Percentiles rank a stretch among this genome's conserved stretches.
phyloP scores from a whole-genome alignment of 2,113 vertebrate genomes.

The Halichoerus grypus region DNA sequence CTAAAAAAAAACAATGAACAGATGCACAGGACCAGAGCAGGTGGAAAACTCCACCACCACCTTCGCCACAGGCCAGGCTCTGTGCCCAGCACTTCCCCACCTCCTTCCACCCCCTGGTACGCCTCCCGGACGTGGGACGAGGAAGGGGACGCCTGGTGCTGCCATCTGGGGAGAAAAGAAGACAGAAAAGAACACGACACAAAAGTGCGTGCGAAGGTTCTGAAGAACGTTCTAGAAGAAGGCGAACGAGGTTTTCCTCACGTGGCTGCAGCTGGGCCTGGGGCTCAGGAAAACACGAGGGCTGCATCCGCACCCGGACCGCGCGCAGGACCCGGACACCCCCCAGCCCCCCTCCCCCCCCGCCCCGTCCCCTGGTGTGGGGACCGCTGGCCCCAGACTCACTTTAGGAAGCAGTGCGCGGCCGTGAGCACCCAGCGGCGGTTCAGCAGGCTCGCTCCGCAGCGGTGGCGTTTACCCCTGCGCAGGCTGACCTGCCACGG shows the following conservation, averaged over 20 bases:
- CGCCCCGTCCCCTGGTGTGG: no score
- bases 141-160: not conserved
- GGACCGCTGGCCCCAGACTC: not conserved
- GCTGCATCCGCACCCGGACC: fast-evolving
- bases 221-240: not conserved
- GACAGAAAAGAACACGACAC: no score
- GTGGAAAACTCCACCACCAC: not conserved
- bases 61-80: not conserved
- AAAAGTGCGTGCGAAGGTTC: not conserved
- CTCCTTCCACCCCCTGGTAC: not conserved
- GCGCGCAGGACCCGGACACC: fast-evolving
- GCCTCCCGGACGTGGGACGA: not conserved
- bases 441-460: slow-evolving; percentile 87
- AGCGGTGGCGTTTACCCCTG: slow-evolving; percentile 72
- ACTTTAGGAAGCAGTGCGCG: slow-evolving; percentile 60
- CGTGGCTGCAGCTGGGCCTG: fast-evolving
- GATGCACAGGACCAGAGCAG: not conserved
- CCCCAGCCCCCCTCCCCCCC: no score
- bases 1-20: not conserved
- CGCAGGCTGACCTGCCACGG: slow-evolving; percentile 87
- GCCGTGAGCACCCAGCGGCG: slow-evolving; percentile 80
- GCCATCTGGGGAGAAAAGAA: not conserved
- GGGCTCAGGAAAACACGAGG: not conserved
- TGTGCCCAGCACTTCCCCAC: not conserved
- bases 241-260: not conserved